phyloP scores from a whole-genome alignment of 2,113 vertebrate species.

The Oxyura jamaicensis region DNA sequence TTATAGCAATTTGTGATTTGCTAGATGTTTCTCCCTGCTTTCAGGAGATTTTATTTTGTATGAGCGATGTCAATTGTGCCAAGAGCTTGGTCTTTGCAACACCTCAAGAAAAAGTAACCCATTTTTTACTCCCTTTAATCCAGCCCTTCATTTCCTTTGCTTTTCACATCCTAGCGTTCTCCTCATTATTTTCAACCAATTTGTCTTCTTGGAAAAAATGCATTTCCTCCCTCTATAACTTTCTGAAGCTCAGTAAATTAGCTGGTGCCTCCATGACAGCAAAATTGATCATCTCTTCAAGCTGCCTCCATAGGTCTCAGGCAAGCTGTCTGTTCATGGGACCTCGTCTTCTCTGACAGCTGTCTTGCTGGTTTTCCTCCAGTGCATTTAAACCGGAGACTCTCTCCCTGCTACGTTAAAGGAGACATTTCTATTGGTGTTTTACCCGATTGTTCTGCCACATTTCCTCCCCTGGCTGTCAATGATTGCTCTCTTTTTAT shows the following conservation, averaged over 20 bases:
- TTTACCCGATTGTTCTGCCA: neutral
- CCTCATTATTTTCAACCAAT: neutral
- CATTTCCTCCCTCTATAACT: neutral
- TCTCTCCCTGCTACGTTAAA: neutral
- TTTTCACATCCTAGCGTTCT: neutral
- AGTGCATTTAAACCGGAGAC: neutral
- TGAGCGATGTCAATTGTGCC: neutral
- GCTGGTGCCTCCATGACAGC: neutral
- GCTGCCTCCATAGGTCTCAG: neutral
- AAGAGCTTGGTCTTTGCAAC: neutral
- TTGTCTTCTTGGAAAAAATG: neutral
- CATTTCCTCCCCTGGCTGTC: neutral
- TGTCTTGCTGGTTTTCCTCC: neutral
- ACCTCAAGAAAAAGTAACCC: neutral
- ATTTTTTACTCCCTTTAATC: neutral
- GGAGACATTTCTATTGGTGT: neutral
- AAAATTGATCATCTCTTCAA: neutral
- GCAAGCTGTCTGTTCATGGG: neutral
- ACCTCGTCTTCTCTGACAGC: neutral
- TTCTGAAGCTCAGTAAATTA: neutral
- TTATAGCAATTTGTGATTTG: neutral
- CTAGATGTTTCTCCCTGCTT: neutral
- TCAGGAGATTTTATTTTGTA: neutral
- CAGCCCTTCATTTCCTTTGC: neutral
- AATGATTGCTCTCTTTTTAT: neutral